Conservation (phyloP, 2,113 vertebrate species). For the Micromys minutus region DNA sequence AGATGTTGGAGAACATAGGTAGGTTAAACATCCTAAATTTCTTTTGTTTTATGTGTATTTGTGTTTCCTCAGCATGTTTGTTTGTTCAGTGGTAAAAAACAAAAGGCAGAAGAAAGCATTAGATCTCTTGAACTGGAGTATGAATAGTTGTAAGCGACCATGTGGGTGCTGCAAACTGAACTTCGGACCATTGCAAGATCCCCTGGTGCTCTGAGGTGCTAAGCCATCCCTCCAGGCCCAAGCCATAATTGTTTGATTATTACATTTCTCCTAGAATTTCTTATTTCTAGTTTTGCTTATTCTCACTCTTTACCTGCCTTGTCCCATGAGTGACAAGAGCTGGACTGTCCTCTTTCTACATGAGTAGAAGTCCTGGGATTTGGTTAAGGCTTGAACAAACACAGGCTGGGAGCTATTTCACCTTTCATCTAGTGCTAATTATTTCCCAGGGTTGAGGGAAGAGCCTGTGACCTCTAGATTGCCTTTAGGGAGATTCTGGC, state of each 20-base stretch:
- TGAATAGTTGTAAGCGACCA: background rate
- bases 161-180: background rate
- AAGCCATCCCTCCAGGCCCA: background rate
- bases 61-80: too few relatives aligned
- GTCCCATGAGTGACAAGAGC: background rate
- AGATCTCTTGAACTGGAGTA: background rate
- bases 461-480: slow-evolving; percentile 42
- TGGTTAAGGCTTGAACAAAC: slow-evolving; percentile 7
- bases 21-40: background rate
- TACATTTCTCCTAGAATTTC: too few relatives aligned
- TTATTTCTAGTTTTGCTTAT: background rate
- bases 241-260: background rate
- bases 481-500: background rate
- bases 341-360: background rate
- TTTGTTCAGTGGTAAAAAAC: background rate
- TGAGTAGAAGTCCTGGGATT: background rate
- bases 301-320: background rate
- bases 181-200: too few relatives aligned
- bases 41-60: background rate
- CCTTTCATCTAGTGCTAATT: background rate
- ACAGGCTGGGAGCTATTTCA: background rate
- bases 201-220: background rate
- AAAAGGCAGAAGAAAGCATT: too few relatives aligned
- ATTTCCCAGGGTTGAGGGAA: slow-evolving; percentile 16
- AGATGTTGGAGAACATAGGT: background rate